A percentile compares a stretch with the other conserved stretches of the same genome.
Evolutionary conservation across 2,113 vertebrate genomes (phyloP).

Genomic region (Phaethon lepturus): DNA sequence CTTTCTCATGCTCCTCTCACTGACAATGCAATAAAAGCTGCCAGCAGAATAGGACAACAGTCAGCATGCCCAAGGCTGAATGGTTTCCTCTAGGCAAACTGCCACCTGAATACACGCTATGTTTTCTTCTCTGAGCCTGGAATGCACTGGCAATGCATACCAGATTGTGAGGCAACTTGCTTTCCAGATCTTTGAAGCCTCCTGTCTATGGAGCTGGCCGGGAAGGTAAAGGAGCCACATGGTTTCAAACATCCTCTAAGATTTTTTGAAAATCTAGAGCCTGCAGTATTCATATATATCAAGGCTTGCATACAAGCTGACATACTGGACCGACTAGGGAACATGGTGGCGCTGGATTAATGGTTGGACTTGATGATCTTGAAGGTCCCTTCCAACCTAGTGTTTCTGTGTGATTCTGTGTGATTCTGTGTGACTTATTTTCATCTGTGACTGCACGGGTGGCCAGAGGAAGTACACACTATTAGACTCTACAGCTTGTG

Average conservation of each 20-base stretch:
- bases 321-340: not conserved
- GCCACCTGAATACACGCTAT: not conserved
- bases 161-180: not conserved
- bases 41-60: not conserved
- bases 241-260: not conserved
- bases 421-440: too few relatives aligned
- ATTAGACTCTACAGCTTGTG: not conserved
- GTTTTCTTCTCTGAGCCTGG: not conserved
- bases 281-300: not conserved
- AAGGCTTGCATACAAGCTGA: not conserved
- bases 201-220: not conserved
- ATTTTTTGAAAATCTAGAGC: not conserved
- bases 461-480: not conserved
- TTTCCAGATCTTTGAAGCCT: not conserved
- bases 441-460: not conserved
- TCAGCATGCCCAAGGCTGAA: not conserved
- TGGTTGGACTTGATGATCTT: too few relatives aligned
- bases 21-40: not conserved
- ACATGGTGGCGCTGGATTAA: too few relatives aligned
- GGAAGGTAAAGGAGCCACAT: not conserved
- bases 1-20: not conserved
- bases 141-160: accelerated
- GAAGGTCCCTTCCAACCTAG: too few relatives aligned
- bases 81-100: not conserved
- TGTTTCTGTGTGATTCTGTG: too few relatives aligned